Base-by-base conservation (phyloP, 2,113 vertebrate species). In the Ailuropoda melanoleuca region DNA sequence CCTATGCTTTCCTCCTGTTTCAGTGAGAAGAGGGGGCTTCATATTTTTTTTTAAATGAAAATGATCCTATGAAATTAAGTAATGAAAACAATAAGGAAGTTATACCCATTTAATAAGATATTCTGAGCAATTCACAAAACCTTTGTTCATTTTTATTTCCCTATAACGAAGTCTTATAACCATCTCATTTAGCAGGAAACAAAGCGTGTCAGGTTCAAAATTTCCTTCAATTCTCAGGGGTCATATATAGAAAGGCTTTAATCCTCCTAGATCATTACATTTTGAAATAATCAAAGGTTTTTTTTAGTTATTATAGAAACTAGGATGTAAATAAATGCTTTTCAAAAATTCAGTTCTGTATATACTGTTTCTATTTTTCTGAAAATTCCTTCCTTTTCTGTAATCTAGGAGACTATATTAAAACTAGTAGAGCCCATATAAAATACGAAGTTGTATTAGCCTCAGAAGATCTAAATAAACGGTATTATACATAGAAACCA, bases 401-500 rank as follows among this genome's bases (percentile, higher is more conserved):
- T 84, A 81, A 96, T 39, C 18, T 70, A 72, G 1, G 26, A 85
- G 31, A 9, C 18, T 24, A 78, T 14, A 83, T 87, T 84, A 74
- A 60, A 87, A 93, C 18, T 56, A 85, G 46, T 24, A 80, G 39
- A 53, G 24, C 4, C 17, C 68, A 90, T 55, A 60, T 60, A 95
- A 72, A 96, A 90, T 37, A 12, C 86, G 10, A 78, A 62, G 13
- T 74, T 87, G n/a, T 62, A 90, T 56, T 66, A 83, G 24, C 8
- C 23, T 93, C 9, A 93, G 39, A 92, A 56, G 53, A 88, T 80
- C 60, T 95, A 94, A 90, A 84, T 31, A 94, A 90, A 88, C 31
- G 18, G 19, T 70, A 86, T n/a, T 74, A 80, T 18, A 84, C 24
- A 29, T 84, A 88, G 87, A 93, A 95, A 90, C 11, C 43, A 94